Conservation (phyloP, 2,888 invertebrate genomes). For the Mongoloraphidia duomilia region DNA sequence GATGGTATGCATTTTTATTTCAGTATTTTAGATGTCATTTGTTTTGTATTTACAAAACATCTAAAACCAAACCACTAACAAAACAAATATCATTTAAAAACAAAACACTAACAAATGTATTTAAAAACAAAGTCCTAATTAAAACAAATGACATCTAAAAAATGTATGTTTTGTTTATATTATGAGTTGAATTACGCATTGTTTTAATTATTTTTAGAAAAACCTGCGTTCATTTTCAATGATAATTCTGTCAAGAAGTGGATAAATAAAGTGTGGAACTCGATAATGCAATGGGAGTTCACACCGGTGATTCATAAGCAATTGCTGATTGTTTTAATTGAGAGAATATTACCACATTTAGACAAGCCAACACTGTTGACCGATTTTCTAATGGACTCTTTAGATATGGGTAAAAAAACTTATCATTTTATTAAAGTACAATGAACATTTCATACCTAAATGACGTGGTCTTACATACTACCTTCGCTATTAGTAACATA, state of each 20-base stretch:
- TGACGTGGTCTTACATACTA: too few species aligned
- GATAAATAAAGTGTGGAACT: constrained; percentile 62
- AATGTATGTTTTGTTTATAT: constrained; percentile 1
- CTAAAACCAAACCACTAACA: too few species aligned
- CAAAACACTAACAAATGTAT: too few species aligned
- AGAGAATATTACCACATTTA: constrained; percentile 66
- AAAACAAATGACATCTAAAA: constrained; percentile 1
- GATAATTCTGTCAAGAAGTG: constrained; percentile 35
- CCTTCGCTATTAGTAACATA: too few species aligned
- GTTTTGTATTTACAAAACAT: too few species aligned
- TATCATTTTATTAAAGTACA: too few species aligned
- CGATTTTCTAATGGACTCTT: constrained; percentile 82
- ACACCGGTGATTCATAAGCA: constrained; percentile 57
- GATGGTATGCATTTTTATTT: too few species aligned
- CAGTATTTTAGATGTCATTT: too few species aligned
- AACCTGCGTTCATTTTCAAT: constrained; percentile 41
- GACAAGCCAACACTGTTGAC: constrained; percentile 70
- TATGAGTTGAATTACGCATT: constrained; percentile 1
- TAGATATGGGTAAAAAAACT: constrained; percentile 49
- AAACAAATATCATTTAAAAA: too few species aligned
- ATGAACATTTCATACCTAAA: too few species aligned
- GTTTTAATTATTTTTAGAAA: constrained; percentile 13
- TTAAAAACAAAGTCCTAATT: too few species aligned
- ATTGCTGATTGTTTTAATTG: constrained; percentile 65
- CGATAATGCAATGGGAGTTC: constrained; percentile 59